Evolutionary conservation across 2,888 invertebrate species (phyloP), one percentile per base, ranked within the genome.

Genomic region (Agrotis ipsilon): DNA sequence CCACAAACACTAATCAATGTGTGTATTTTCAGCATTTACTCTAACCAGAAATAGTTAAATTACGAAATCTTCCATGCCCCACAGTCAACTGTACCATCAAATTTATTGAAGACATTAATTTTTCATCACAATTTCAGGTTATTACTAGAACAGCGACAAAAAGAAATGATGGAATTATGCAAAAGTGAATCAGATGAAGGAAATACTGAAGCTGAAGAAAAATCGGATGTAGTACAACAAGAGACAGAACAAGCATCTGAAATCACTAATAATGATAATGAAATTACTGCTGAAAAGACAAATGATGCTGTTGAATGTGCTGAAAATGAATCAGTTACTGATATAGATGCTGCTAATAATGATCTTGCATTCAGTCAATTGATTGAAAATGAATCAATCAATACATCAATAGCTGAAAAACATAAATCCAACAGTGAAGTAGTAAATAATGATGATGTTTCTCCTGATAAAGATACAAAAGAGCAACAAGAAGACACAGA

Each of bases 161-260:
- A 97, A 89, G 97, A 98, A 92, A 97, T 98, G 64, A 97, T 97
- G 85, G 96, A 97, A 85, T 97, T 98, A 87, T 98, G 97, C 85
- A 98, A 98, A 93, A 98, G 98, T 82, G 98, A 97, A 66, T 78
- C 81, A 51, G 87, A 90, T 72, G 87, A 84, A 62, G 84, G 86
- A 64, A 74, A 67, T 27, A 58, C 57, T 73, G 65, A 80, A 65
- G 45, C 63, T 61, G 76, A 83, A 59, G 69, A 80, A 14, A 71
- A 62, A 62, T 58, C 32, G 61, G 74, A 82, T 19, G 57, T 69
- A 52, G 64, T 60, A 9, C 27, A 51, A 19, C 49, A 43, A 57
- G 67, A 66, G 43, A 32, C 32, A 64, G 68, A 69, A 39, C 46
- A 60, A 60, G 18, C 43, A 18, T 14, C 32, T 48, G 64, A 60